Base-by-base conservation (phyloP, 2,797 vertebrate species). In the Crocidura indochinensis region DNA sequence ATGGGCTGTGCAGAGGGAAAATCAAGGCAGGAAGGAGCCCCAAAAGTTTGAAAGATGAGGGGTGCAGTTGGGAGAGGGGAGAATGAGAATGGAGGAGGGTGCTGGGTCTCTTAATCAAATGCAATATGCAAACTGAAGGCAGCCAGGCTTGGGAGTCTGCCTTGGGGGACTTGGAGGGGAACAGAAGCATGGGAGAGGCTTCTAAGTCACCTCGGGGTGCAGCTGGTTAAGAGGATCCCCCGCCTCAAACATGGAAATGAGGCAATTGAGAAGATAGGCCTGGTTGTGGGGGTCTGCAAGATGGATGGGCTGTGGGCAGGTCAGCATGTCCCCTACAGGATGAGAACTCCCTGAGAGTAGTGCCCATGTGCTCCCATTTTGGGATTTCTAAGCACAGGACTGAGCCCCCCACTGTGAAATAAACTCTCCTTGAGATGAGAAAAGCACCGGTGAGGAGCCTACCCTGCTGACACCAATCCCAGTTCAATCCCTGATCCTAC, bases 111-210 rank as follows among this genome's bases (percentile, higher is more conserved):
- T 87, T 67, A 38, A 67, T 74, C 82, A 67, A 49, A 93, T 71
- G 87, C 87, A 80, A 62, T 9, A 94, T 62, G 88, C 87, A 77
- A 53, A 62, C 7, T 44, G 10, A 56, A 71, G 64, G 87, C 91
- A 83, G 83, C 84, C 47, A 2, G 8, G 62, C 74, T 86, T 81
- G 17, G 15, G 62, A 26, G 64, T 65, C 19, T 19, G 64, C 31
- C 51, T 60, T 86, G 29, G 80, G 0, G 31, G 71, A 0, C 4
- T 88, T 67, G 84, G 65, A 49, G 76, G 22, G 77, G 29, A 69
- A 24, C 0, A n/a, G 74, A 2, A 2, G 29, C 79, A 78, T 14
- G 27, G 44, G 85, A 49, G 80, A 80, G 46, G 47, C 5, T 74
- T 17, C 53, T 17, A 17, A 56, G 53, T 14, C 53, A 56, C 12